These are phyloP conservation scores for Cotesia vestalis DNA, from an alignment of 1,140 invertebrate species.

Conservation along the genomic window DNA sequence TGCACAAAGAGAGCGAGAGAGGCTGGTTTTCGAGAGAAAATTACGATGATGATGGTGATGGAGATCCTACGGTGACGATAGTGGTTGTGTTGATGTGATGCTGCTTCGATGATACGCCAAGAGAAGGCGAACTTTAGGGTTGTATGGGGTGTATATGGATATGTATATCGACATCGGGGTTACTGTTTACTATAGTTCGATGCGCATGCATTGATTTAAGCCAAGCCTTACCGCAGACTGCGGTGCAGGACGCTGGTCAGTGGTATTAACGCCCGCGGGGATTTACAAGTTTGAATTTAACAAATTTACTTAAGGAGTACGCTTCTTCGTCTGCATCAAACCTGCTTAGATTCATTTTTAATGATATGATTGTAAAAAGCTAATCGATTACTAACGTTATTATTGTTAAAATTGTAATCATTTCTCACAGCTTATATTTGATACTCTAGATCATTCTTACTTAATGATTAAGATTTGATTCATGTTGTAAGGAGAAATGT, in stretches of 20 bases:
- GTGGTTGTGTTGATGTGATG: constrained; percentile 2
- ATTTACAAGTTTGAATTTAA: constrained; percentile 17
- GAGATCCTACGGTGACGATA: background rate
- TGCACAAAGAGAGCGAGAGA: constrained; percentile 7
- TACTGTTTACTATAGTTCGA: constrained; percentile 22
- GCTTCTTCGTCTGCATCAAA: no score
- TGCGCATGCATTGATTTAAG: constrained; percentile 33
- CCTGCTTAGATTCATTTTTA: no score
- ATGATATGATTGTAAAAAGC: no score
- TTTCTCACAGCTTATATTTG: no score
- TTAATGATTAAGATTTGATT: no score
- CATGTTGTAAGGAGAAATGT: no score
- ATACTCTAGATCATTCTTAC: no score
- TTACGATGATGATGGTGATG: constrained; percentile 23
- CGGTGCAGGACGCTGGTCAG: constrained; percentile 24
- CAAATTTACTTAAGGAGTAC: background rate
- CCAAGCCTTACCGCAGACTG: constrained; percentile 28
- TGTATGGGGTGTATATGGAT: background rate
- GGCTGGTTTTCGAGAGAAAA: constrained; percentile 12
- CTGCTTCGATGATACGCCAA: background rate
- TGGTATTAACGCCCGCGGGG: constrained; percentile 30
- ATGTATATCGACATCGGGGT: background rate
- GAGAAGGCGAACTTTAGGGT: constrained; percentile 15
- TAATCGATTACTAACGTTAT: no score
- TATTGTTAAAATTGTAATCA: no score